phyloP scores from a whole-genome alignment of 2,888 invertebrate genomes.

The Dasypolia templi region DNA sequence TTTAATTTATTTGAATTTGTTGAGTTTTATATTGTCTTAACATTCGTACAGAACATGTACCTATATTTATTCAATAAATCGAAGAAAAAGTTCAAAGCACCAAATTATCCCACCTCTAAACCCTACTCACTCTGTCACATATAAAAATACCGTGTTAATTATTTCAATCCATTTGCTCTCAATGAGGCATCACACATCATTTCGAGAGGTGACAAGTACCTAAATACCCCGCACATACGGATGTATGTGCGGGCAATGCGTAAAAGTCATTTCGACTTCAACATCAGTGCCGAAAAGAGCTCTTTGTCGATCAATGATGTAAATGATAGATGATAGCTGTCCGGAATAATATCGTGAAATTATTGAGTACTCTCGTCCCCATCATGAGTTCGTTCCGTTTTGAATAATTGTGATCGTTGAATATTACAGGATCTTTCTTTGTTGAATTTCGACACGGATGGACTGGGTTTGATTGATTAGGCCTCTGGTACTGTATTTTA shows the following conservation, averaged over 20 bases:
- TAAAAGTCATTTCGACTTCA: constrained; percentile 54
- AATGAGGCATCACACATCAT: constrained; percentile 33
- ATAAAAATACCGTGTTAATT: constrained; percentile 34
- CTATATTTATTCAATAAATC: background rate
- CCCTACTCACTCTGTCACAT: constrained; percentile 17
- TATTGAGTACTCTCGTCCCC: constrained; percentile 48
- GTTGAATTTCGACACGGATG: constrained; percentile 18
- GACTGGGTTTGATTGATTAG: constrained; percentile 21
- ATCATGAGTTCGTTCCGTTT: constrained; percentile 33
- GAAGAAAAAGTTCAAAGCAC: background rate
- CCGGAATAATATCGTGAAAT: constrained; percentile 54
- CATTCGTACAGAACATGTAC: background rate
- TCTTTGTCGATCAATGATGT: constrained; percentile 62
- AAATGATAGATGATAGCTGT: constrained; percentile 59
- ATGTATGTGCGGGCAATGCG: too few species aligned
- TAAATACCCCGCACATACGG: too few species aligned
- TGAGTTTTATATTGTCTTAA: background rate
- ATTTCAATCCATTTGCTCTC: constrained; percentile 29
- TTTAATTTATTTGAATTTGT: too few species aligned
- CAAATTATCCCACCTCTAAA: constrained; percentile 14
- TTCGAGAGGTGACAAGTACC: constrained; percentile 25
- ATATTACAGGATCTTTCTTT: constrained; percentile 39
- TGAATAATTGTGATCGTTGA: constrained; percentile 49
- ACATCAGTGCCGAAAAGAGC: constrained; percentile 56
- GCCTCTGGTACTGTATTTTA: background rate